These are phyloP conservation scores for Cheirogaleus major DNA, from an alignment of 2,797 vertebrate genomes.

Conservation along the genomic window DNA sequence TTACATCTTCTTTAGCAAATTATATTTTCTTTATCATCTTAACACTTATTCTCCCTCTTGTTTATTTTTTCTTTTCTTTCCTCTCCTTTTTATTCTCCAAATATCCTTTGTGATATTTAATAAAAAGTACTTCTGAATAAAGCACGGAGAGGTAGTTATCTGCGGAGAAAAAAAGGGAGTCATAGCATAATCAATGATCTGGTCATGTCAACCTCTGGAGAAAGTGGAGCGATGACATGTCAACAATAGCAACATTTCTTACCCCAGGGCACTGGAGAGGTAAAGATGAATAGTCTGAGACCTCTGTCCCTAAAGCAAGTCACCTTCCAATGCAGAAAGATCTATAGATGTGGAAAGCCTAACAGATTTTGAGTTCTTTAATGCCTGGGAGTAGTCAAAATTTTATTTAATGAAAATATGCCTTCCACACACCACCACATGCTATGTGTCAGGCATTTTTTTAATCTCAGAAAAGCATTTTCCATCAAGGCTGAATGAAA, in stretches of 20 bases:
- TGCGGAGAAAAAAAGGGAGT: not conserved
- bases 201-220: not conserved
- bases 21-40: not conserved
- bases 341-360: not conserved
- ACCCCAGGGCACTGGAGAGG: not conserved
- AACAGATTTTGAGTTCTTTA: not conserved
- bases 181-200: not conserved
- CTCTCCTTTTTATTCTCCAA: not conserved
- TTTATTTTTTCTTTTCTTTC: not conserved
- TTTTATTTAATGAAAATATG: conserved; percentile 3
- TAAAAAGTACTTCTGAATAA: not conserved
- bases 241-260: not conserved
- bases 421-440: not conserved
- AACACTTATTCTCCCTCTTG: not conserved
- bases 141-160: not conserved
- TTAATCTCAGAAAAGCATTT: conserved; percentile 56
- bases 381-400: not conserved
- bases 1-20: not conserved
- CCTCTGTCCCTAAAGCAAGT: not conserved
- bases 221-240: not conserved
- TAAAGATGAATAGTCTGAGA: not conserved
- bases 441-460: not conserved
- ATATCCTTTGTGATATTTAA: not conserved
- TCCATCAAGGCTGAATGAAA: not conserved
- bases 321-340: not conserved